Base-by-base conservation (phyloP, 2,888 invertebrate species). In the Ommatoiulus sabulosus region DNA sequence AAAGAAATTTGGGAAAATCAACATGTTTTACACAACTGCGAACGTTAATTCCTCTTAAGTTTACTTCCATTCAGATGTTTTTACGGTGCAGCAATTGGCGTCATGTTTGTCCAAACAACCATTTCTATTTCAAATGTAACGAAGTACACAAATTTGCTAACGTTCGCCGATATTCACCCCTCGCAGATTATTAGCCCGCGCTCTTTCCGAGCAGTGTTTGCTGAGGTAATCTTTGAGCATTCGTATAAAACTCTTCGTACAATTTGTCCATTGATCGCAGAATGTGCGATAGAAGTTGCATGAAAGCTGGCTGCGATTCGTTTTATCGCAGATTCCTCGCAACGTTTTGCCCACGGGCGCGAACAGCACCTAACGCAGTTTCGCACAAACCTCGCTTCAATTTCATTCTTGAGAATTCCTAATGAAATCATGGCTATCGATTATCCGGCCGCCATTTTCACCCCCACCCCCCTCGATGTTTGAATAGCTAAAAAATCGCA, bases 361-460 rank as follows among this genome's bases (percentile, higher is more conserved):
- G 0, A 35, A 35, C 6, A 63, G 63, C 63, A 15, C 63, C 20
- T 63, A n/a, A 17, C n/a, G 46, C 46, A 46, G 12, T 46, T 46
- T 12, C 8, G 12, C 8, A 7, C 7, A 46, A 46, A 63, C 63
- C 63, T 63, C 20, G 63, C n/a, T 72, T 72, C 24, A 72, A 24
- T 72, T 72, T 72, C 24, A n/a, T 80, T 80, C 35, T 80, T 35
- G 35, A 80, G 80, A 35, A 80, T 80, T 24, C 35, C 12, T 80
- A 80, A 80, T 80, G 80, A 35, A 80, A 80, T 80, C 80, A 80
- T 80, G 15, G 15, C 24, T 80, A 80, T 80, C 80, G 80, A 80
- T 80, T 15, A 24, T 80, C 35, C 35, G 80, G 24, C 24, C 35
- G 80, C 80, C 15, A 80, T 80, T 35, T 35, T 12, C 35, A 1